These are phyloP conservation scores for Hemicrepidius hirtus DNA, from an alignment of 2,888 invertebrate species.

Conservation along the genomic window DNA sequence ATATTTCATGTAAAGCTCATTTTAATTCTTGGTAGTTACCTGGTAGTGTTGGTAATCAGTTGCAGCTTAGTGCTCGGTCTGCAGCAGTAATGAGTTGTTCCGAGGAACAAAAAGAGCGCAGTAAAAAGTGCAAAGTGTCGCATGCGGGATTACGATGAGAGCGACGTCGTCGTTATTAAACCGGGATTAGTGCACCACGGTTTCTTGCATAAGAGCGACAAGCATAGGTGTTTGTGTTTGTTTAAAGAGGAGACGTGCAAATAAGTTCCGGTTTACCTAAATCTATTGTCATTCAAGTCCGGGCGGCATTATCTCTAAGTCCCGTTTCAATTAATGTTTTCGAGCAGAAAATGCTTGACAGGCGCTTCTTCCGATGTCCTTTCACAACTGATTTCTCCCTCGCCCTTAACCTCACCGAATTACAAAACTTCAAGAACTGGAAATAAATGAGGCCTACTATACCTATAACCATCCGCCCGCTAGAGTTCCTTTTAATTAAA, in stretches of 20 bases:
- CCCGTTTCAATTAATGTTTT: constrained; percentile 64
- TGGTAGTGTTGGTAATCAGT: constrained; percentile 21
- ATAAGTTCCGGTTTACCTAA: constrained; percentile 30
- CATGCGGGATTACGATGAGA: constrained; percentile 40
- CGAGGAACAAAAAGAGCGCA: constrained; percentile 21
- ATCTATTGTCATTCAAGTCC: constrained; percentile 43
- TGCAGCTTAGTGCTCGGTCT: constrained; percentile 28
- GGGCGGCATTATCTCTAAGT: constrained; percentile 51
- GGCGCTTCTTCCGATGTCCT: constrained; percentile 60
- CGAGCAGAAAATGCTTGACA: constrained; percentile 61
- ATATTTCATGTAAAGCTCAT: not conserved
- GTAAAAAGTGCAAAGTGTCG: constrained; percentile 48
- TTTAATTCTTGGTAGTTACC: constrained; percentile 18
- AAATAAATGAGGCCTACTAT: constrained; percentile 53
- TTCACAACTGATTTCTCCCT: constrained; percentile 61
- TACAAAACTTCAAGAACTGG: constrained; percentile 59
- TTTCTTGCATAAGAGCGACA: constrained; percentile 58
- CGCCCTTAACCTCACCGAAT: constrained; percentile 59
- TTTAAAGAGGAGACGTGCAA: constrained; percentile 43
- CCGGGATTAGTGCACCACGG: constrained; percentile 61
- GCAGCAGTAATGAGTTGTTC: constrained; percentile 26
- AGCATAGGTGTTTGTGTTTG: constrained; percentile 53
- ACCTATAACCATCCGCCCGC: constrained; percentile 63
- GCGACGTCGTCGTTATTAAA: constrained; percentile 65
- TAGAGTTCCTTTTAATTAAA: constrained; percentile 69